These are phyloP conservation scores for Aurelia sp. DNA, from an alignment of 30 jellyfish, hydroid and myxozoan species.

Conservation along the genomic window DNA sequence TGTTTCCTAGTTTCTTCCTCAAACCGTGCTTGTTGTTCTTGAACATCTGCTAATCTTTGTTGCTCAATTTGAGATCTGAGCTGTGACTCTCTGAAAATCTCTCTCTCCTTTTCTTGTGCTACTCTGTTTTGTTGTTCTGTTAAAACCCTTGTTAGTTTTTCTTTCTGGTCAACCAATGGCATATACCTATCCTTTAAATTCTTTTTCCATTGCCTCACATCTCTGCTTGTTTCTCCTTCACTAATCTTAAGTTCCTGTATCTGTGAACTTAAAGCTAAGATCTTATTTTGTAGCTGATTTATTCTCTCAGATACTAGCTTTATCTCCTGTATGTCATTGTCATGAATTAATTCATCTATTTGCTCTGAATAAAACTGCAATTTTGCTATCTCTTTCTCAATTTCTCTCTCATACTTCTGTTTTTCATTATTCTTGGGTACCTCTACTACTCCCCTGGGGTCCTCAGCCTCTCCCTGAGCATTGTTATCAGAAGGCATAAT, in stretches of 20 bases:
- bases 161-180: slow-evolving; percentile 63
- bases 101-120: slow-evolving; percentile 57
- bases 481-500: slow-evolving; percentile 18
- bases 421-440: slow-evolving; percentile 22
- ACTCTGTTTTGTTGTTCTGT: slow-evolving; percentile 50
- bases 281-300: slow-evolving; percentile 34
- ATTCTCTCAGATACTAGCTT: slow-evolving; percentile 45
- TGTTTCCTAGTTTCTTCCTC: slow-evolving; percentile 61
- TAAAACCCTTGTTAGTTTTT: slow-evolving; percentile 43
- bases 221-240: slow-evolving; percentile 5
- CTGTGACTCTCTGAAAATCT: slow-evolving; percentile 58
- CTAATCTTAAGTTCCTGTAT: slow-evolving; percentile 51
- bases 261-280: slow-evolving; percentile 21
- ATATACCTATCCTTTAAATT: slow-evolving; percentile 52
- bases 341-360: slow-evolving; percentile 59
- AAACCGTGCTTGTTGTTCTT: slow-evolving; percentile 58
- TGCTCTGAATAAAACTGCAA: slow-evolving; percentile 58
- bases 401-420: slow-evolving; percentile 54
- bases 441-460: slow-evolving; percentile 39
- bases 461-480: slow-evolving; percentile 69
- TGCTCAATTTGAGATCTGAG: slow-evolving; percentile 57
- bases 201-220: slow-evolving; percentile 60
- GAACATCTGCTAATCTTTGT: slow-evolving; percentile 52
- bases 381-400: slow-evolving; percentile 53
- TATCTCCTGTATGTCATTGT: slow-evolving; percentile 49